Evolutionary conservation across 2,888 invertebrate species (phyloP), one percentile per base, ranked within the genome.

Genomic region (Neuroscelio doddi): DNA sequence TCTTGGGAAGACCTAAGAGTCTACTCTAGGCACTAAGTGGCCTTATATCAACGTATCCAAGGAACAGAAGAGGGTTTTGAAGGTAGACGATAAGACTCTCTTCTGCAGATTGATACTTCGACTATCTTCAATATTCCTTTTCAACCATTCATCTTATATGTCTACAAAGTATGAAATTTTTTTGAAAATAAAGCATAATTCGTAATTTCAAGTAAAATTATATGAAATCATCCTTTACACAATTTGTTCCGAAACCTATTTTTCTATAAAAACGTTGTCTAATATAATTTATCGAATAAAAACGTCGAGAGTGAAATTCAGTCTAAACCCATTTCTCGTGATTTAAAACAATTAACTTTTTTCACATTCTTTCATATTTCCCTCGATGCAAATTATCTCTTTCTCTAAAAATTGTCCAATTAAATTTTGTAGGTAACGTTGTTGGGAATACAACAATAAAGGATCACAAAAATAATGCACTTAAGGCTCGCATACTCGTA

Each of bases 381-480:
- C 36, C 36, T 14, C 30, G 30, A 15, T 12, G 12, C 7, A 36
- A 3, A 21, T 21, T 21, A 2, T 21, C 21, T 21, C 21, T 21
- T 5, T 21, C 21, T 21, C 21, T 30, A 30, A 30, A 30, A 10
- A 30, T 3, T 16, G 15, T 1, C 9, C 38, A 38, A 38, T 38
- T 15, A 16, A 38, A 38, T 38, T 38, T 2, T 8, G 5, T n/a
- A 41, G 41, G 41, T 67, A 59, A 64, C 57, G 32, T 53, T 50
- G 55, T 64, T 57, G 61, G 27, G 41, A 17, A 47, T 39, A 15
- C 15, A 63, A 59, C 59, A 63, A 58, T 67, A 51, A 59, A 61
- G 61, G 52, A 64, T 46, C 45, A 61, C 64, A 68, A 64, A 67
- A 67, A 64, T 59, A 68, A 64, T 68, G 29, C 61, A 44, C 53